These are phyloP conservation scores for Laspeyria flexula DNA, from an alignment of 2,888 invertebrate species.

Conservation along the genomic window DNA sequence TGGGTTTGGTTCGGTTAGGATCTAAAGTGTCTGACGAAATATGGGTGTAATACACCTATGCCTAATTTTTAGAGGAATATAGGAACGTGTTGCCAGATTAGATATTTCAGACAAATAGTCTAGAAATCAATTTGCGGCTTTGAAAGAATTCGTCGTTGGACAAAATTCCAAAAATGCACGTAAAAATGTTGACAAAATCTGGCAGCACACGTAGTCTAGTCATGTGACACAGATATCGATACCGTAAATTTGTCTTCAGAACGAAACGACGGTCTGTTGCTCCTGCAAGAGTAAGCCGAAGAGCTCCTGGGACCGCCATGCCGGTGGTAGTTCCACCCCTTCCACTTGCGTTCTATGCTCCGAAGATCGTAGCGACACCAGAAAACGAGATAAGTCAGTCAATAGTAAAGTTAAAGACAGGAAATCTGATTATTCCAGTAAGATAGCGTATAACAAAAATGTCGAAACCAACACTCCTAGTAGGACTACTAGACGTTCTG, in stretches of 20 bases:
- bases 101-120: not conserved
- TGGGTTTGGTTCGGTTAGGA: not conserved
- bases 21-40: too few species aligned
- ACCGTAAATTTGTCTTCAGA: slow-evolving; percentile 70
- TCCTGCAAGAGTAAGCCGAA: slow-evolving; percentile 60
- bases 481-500: slow-evolving; percentile 52
- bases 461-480: slow-evolving; percentile 47
- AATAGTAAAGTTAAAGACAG: slow-evolving; percentile 44
- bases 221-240: slow-evolving; percentile 50
- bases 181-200: slow-evolving; percentile 13
- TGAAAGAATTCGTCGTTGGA: not conserved
- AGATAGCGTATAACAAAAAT: slow-evolving; percentile 50
- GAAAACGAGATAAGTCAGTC: slow-evolving; percentile 55
- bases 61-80: too few species aligned
- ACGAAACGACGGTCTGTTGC: slow-evolving; percentile 65
- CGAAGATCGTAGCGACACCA: slow-evolving; percentile 54
- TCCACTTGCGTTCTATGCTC: slow-evolving; percentile 74
- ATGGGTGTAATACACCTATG: too few species aligned
- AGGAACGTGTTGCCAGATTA: not conserved
- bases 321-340: slow-evolving; percentile 67
- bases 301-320: slow-evolving; percentile 56
- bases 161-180: not conserved
- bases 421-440: slow-evolving; percentile 39
- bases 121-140: not conserved
- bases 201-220: slow-evolving; percentile 47